Evolutionary conservation across 2,888 invertebrate species (phyloP).

Genomic region (Caenorhabditis afra): DNA sequence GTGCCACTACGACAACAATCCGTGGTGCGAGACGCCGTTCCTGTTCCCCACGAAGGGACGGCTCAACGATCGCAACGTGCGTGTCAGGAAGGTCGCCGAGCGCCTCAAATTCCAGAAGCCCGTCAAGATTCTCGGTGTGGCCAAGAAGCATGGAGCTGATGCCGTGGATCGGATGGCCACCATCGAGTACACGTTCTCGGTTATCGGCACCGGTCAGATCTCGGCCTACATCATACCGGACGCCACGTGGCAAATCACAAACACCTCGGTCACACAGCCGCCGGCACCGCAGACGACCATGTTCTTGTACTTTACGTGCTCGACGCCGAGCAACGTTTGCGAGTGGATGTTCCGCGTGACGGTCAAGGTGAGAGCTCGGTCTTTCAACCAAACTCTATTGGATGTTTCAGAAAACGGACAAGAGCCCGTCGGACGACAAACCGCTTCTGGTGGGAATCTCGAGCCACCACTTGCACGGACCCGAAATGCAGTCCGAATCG

Average conservation of each 20-base stretch:
- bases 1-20: constrained; percentile 61
- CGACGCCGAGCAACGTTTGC: constrained; percentile 52
- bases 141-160: constrained; percentile 44
- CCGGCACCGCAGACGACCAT: constrained; percentile 52
- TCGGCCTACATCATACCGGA: constrained; percentile 64
- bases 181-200: constrained; percentile 58
- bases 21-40: constrained; percentile 70
- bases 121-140: constrained; percentile 43
- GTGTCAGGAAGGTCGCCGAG: constrained; percentile 60
- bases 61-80: constrained; percentile 62
- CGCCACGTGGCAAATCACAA: constrained; percentile 51
- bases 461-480: constrained; percentile 67
- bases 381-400: no score
- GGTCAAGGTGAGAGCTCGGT: constrained; percentile 56
- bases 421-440: constrained; percentile 51
- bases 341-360: constrained; percentile 63
- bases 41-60: constrained; percentile 68
- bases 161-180: constrained; percentile 13
- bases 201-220: constrained; percentile 68
- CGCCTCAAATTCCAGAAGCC: constrained; percentile 50
- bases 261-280: constrained; percentile 48
- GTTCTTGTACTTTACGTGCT: constrained; percentile 67
- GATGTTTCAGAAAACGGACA: constrained; percentile 42
- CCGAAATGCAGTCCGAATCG: constrained; percentile 64
- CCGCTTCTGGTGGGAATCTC: constrained; percentile 63